phyloP scores from a whole-genome alignment of 2,888 invertebrate species.

The Polyommatus iphigenia region DNA sequence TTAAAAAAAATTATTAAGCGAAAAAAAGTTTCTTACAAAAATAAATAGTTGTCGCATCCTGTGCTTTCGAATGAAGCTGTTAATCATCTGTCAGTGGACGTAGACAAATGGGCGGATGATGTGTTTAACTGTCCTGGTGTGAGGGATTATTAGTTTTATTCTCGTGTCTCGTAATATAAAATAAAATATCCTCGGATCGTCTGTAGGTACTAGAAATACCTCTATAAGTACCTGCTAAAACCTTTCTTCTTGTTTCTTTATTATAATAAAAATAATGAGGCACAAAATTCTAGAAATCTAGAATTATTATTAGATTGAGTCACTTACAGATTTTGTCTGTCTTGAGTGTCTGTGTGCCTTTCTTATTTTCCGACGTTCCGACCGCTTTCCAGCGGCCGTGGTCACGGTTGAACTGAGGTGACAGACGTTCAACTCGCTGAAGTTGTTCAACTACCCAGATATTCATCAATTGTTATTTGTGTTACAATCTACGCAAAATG shows the following conservation, averaged over 20 bases:
- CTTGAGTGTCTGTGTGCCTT: too few relatives aligned
- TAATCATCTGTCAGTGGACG: slow-evolving; percentile 16
- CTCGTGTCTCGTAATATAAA: background rate
- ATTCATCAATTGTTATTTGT: too few relatives aligned
- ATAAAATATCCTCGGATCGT: background rate
- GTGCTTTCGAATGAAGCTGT: background rate
- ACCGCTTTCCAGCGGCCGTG: too few relatives aligned
- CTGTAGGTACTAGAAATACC: background rate
- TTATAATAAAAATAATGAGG: background rate
- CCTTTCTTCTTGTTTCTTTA: background rate
- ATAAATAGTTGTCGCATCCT: background rate
- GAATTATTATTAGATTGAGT: too few relatives aligned
- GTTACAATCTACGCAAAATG: too few relatives aligned
- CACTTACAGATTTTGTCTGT: too few relatives aligned
- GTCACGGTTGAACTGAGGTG: too few relatives aligned
- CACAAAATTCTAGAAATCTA: too few relatives aligned
- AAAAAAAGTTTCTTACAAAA: background rate
- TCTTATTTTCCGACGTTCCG: too few relatives aligned
- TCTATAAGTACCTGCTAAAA: background rate
- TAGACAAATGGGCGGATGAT: slow-evolving; percentile 21
- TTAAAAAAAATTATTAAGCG: too few relatives aligned
- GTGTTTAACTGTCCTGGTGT: background rate
- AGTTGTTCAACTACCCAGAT: too few relatives aligned
- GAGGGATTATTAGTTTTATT: background rate
- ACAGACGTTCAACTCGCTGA: too few relatives aligned